phyloP scores from a whole-genome alignment of 2,888 invertebrate species.

The Cephalotes varians region DNA sequence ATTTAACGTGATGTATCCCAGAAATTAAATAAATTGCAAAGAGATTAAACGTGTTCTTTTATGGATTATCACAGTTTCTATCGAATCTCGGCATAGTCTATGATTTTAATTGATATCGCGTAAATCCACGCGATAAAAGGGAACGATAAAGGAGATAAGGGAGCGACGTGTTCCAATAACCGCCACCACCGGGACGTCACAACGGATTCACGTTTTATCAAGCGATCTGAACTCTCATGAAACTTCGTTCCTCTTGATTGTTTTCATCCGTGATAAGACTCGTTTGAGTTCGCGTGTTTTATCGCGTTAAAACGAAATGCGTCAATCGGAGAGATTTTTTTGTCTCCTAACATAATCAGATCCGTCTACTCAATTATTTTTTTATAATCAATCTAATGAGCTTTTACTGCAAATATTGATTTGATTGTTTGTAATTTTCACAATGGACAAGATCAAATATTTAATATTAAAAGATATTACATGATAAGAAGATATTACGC shows the following conservation, averaged over 20 bases:
- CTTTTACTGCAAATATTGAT: not conserved
- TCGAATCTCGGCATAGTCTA: not conserved
- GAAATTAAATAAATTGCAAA: not conserved
- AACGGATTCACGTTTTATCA: slow-evolving; percentile 62
- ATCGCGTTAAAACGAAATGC: slow-evolving; percentile 13
- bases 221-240: slow-evolving; percentile 49
- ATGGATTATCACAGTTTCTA: not conserved
- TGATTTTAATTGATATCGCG: slow-evolving; percentile 60
- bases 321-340: not conserved
- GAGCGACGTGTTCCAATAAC: slow-evolving; percentile 60
- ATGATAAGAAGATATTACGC: too few species aligned
- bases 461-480: not conserved
- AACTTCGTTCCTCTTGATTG: slow-evolving; percentile 55
- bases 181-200: slow-evolving; percentile 40
- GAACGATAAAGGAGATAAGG: slow-evolving; percentile 56
- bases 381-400: too few species aligned
- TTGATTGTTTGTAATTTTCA: not conserved
- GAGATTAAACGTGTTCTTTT: not conserved
- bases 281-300: slow-evolving; percentile 6
- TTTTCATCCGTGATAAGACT: slow-evolving; percentile 56
- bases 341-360: not conserved
- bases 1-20: not conserved
- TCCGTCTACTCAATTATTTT: not conserved
- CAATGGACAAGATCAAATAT: not conserved
- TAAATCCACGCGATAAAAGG: slow-evolving; percentile 57